A percentile compares a stretch with the other conserved stretches of the same genome.
phyloP scores from a whole-genome alignment of 64 coral and sea anemone genomes.

The Stichodactyla helianthus region DNA sequence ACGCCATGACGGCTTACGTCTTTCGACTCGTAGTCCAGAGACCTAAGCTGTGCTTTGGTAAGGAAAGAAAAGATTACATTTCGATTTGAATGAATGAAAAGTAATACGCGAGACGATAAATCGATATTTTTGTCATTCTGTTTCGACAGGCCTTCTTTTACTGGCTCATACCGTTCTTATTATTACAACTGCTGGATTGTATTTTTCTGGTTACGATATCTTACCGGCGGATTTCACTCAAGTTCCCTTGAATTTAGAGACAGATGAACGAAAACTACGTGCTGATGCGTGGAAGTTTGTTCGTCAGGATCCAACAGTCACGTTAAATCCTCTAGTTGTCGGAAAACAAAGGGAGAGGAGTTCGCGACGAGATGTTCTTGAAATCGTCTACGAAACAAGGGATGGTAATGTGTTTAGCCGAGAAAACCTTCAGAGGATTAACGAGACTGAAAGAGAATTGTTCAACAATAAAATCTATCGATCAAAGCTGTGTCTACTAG shows the following conservation, averaged over 20 bases:
- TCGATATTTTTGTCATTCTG: background rate
- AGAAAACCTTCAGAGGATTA: slow-evolving; percentile 59
- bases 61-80: background rate
- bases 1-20: slow-evolving; percentile 33
- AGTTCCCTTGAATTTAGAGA: slow-evolving; percentile 81
- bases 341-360: slow-evolving; percentile 67
- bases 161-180: slow-evolving; percentile 41
- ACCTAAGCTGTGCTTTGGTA: slow-evolving; percentile 58
- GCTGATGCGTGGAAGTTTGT: slow-evolving; percentile 92
- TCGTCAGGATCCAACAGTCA: slow-evolving; percentile 63
- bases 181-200: slow-evolving; percentile 35
- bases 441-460: slow-evolving; percentile 54
- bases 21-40: slow-evolving; percentile 43
- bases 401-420: slow-evolving; percentile 77
- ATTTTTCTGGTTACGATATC: slow-evolving; percentile 59
- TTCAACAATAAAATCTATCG: slow-evolving; percentile 71
- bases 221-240: slow-evolving; percentile 87
- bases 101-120: background rate
- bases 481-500: slow-evolving; percentile 70
- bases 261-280: slow-evolving; percentile 79
- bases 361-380: slow-evolving; percentile 55
- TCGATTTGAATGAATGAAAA: background rate
- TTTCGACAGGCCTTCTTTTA: slow-evolving; percentile 33
- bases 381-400: slow-evolving; percentile 79
- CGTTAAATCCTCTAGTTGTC: slow-evolving; percentile 62